Evolutionary conservation across 2,888 invertebrate species (phyloP).

Genomic region (Sminthurinus aureus): DNA sequence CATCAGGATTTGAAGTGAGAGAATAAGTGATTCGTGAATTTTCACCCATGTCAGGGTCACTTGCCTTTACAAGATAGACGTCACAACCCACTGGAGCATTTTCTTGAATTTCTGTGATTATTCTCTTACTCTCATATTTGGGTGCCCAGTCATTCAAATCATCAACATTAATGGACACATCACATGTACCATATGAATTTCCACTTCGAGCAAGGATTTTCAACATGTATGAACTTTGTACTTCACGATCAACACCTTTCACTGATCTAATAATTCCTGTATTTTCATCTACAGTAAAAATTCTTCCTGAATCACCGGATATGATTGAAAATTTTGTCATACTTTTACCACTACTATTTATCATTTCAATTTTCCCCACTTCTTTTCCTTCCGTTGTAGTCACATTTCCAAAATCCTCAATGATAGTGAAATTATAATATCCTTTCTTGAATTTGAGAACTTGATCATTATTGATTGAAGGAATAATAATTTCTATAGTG

Average conservation of each 20-base stretch:
- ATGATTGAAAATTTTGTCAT: slow-evolving; percentile 77
- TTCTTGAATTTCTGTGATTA: slow-evolving; percentile 81
- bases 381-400: slow-evolving; percentile 64
- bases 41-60: slow-evolving; percentile 86
- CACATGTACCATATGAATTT: slow-evolving; percentile 75
- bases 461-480: slow-evolving; percentile 70
- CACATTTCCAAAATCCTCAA: slow-evolving; percentile 73
- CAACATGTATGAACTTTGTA: slow-evolving; percentile 76
- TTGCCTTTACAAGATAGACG: slow-evolving; percentile 85
- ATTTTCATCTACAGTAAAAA: slow-evolving; percentile 81
- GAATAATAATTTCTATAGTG: slow-evolving; percentile 79
- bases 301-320: slow-evolving; percentile 78
- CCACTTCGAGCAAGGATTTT: slow-evolving; percentile 75
- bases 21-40: slow-evolving; percentile 86
- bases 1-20: slow-evolving; percentile 79
- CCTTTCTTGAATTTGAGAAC: slow-evolving; percentile 75
- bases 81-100: slow-evolving; percentile 94
- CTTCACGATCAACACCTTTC: slow-evolving; percentile 84
- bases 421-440: slow-evolving; percentile 78
- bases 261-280: slow-evolving; percentile 81
- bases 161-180: slow-evolving; percentile 79
- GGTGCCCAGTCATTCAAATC: slow-evolving; percentile 95
- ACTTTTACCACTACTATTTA: slow-evolving; percentile 63
- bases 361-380: slow-evolving; percentile 79
- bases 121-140: slow-evolving; percentile 78